Evolutionary conservation across 2,113 vertebrate species (phyloP).

Genomic region (Circaetus gallicus): DNA sequence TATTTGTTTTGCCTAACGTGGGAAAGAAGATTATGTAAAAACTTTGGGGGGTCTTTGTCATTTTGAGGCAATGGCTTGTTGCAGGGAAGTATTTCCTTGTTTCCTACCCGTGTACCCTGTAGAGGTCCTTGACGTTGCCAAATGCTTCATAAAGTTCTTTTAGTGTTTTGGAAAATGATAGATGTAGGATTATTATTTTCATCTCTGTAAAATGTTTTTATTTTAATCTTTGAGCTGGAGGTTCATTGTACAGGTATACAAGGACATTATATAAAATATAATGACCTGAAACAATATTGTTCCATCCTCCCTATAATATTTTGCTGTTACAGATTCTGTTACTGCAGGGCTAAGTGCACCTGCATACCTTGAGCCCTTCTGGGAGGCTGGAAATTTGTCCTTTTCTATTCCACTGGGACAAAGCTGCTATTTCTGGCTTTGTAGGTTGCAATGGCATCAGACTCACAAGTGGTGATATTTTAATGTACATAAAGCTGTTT

Average conservation of each 20-base stretch:
- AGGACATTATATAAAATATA: neutral
- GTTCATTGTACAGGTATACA: neutral
- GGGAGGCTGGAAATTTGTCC: constrained; percentile 17
- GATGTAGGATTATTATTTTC: neutral
- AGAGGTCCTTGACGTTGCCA: neutral
- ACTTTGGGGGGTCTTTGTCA: neutral
- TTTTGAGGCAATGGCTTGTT: neutral
- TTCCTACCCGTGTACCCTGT: neutral
- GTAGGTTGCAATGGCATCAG: constrained; percentile 5
- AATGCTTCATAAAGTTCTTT: neutral
- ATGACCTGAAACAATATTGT: neutral
- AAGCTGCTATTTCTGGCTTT: constrained; percentile 38
- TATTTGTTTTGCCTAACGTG: neutral
- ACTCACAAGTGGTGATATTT: constrained; percentile 11
- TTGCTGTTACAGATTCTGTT: neutral
- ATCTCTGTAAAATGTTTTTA: neutral
- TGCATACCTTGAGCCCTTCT: neutral
- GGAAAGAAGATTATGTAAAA: neutral
- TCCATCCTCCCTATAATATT: neutral
- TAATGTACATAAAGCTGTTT: constrained; percentile 53
- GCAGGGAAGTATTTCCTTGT: neutral
- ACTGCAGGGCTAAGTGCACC: neutral
- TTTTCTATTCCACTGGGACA: neutral
- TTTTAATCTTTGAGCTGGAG: neutral
- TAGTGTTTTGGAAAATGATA: neutral